Evolutionary conservation across 1,140 invertebrate species (phyloP).

Genomic region (Ooceraea biroi): DNA sequence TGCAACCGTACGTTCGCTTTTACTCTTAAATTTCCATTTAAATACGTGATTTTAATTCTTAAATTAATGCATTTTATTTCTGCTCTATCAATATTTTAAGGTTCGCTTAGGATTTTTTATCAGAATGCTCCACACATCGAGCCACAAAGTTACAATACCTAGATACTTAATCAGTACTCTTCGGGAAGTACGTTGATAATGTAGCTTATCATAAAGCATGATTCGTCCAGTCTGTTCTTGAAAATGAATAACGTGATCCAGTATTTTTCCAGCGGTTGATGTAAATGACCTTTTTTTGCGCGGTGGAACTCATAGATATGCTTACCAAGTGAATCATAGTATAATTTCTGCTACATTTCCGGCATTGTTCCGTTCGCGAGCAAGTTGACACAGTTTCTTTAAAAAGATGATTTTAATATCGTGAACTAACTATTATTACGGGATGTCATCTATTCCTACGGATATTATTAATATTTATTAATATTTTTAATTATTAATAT

Average conservation of each 20-base stretch:
- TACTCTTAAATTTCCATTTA: neutral
- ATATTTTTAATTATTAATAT: neutral
- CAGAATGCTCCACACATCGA: neutral
- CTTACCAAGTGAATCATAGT: neutral
- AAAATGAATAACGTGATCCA: constrained; percentile 71
- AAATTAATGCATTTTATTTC: neutral
- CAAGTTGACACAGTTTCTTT: neutral
- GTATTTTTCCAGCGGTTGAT: neutral
- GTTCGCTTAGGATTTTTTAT: neutral
- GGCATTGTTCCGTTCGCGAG: neutral
- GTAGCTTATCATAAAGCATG: constrained; percentile 97
- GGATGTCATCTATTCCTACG: neutral
- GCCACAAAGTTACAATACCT: neutral
- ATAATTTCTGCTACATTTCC: neutral
- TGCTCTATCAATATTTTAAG: constrained; percentile 2
- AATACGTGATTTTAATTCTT: neutral
- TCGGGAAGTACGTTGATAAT: constrained; percentile 98
- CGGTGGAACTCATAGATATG: neutral
- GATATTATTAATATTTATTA: no score
- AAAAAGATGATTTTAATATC: constrained; percentile 4
- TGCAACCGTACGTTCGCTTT: constrained; percentile 88
- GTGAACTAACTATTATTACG: no score
- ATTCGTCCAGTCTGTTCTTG: constrained; percentile 96
- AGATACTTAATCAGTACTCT: constrained; percentile 89
- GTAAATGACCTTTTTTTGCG: neutral